Evolutionary conservation across 1,140 invertebrate genomes (phyloP).

Genomic region (Drosophila kikkawai): DNA sequence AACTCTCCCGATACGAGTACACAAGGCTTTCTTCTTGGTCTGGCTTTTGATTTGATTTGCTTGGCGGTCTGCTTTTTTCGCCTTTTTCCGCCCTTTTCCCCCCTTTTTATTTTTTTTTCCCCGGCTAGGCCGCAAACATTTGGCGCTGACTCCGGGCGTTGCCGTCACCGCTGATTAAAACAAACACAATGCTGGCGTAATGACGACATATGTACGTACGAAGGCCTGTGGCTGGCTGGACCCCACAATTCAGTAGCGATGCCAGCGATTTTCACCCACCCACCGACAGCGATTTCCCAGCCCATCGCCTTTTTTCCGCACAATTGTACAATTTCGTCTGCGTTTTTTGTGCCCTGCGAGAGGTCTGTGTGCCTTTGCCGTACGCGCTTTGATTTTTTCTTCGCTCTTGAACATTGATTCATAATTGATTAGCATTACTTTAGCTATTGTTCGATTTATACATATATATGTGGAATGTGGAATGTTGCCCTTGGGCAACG

Average conservation of each 20-base stretch:
- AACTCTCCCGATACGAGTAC: conserved; percentile 24
- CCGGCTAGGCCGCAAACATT: conserved; percentile 66
- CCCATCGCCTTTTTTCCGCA: conserved; percentile 66
- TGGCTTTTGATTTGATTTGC: conserved; percentile 63
- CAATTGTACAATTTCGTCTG: conserved; percentile 79
- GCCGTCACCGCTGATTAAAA: conserved; percentile 77
- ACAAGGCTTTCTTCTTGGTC: conserved; percentile 41
- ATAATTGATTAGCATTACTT: conserved; percentile 84
- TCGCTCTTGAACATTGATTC: conserved; percentile 70
- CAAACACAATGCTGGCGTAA: conserved; percentile 81
- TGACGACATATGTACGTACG: conserved; percentile 75
- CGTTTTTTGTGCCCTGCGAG: conserved; percentile 42
- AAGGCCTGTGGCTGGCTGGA: conserved; percentile 30
- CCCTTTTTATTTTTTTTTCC: conserved; percentile 4
- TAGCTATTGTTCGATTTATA: conserved; percentile 75
- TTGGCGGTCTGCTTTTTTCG: conserved; percentile 25
- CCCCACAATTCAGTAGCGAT: conserved; percentile 12
- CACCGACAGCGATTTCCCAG: conserved; percentile 16
- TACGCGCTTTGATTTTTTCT: conserved; percentile 47
- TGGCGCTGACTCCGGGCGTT: conserved; percentile 43
- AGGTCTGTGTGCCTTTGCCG: conserved; percentile 14
- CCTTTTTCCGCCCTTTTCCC: conserved; percentile 1
- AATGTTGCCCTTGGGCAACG: conserved; percentile 42
- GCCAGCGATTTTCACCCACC: background rate
- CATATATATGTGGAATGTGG: conserved; percentile 3